Evolutionary conservation across 2,797 vertebrate species (phyloP), one percentile per base, ranked within the genome.

Genomic region (Coregonus suidteri): DNA sequence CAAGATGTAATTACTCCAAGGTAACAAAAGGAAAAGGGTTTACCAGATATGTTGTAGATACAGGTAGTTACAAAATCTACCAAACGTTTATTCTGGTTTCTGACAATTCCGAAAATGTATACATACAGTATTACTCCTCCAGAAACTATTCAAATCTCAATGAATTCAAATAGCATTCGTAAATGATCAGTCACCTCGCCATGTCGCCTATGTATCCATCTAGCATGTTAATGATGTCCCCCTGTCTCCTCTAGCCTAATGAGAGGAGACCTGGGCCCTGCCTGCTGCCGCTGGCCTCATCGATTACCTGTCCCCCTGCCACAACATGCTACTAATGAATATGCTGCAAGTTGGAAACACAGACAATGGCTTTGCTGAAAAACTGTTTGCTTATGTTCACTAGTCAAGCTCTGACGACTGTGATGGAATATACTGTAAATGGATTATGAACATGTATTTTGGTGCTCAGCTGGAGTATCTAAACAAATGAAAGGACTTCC

Each of bases 301-400:
- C 82, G 88, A 92, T 92, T 86, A 84, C 76, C 83, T 90, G 83
- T 87, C 81, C 74, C 35, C 69, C 37, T 67, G 66, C 73, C 53
- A 67, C 73, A 82, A 77, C 83, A 78, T 70, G 78, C 64, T 70
- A 77, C 72, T 69, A 80, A 79, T 77, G 69, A 82, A 80, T 79
- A 47, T 75, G 13, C 37, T 47, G 56, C 54, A 25, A 16, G 77
- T n/a, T 59, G 53, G 31, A 20, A 62, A 77, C 41, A 47, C 51
- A 9, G 37, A 41, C 75, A 66, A 53, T 56, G 75, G 73, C 41
- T 31, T 66, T 62, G 66, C 69, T 77, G 56, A 81, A 71, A 75
- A 70, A 37, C 41, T 14, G 7, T 66, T 72, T 64, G 64, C 37
- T 54, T 73, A 25, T 13, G 54, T 18, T 59, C 6, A 53, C 51